These are phyloP conservation scores for Triplophysa bombifrons DNA, from an alignment of 2,797 vertebrate genomes.

Conservation along the genomic window DNA sequence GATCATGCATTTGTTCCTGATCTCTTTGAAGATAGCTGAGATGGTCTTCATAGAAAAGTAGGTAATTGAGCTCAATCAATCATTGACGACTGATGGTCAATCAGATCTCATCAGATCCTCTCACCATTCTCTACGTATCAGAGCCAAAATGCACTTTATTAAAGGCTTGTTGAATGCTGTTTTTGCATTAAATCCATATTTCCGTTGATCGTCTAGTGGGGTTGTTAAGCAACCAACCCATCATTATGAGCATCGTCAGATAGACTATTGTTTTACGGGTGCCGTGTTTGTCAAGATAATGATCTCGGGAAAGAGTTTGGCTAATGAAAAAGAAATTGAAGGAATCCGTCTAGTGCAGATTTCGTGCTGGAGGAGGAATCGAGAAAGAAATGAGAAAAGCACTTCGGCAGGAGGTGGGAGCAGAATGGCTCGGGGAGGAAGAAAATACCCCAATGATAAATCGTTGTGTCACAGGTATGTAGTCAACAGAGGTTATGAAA, in stretches of 20 bases:
- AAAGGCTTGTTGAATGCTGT: background rate
- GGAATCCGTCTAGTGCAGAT: conserved; percentile 41
- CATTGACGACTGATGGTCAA: background rate
- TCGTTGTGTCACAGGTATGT: background rate
- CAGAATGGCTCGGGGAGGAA: background rate
- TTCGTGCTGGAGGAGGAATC: conserved; percentile 34
- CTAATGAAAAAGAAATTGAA: conserved; percentile 55
- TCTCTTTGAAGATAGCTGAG: conserved; percentile 2
- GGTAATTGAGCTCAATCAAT: conserved; percentile 31
- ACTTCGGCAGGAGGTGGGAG: conserved; percentile 9
- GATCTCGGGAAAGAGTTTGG: conserved; percentile 28
- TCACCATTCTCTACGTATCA: background rate
- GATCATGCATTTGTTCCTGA: background rate
- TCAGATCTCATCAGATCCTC: conserved; percentile 7
- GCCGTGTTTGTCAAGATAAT: conserved; percentile 44
- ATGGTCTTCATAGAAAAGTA: conserved; percentile 16
- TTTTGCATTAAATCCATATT: conserved; percentile 2
- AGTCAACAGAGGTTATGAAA: background rate
- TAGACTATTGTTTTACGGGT: conserved; percentile 29
- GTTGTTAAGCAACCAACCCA: background rate
- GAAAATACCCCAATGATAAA: conserved; percentile 14
- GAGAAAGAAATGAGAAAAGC: conserved; percentile 36
- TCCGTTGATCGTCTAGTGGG: conserved; percentile 3
- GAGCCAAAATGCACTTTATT: background rate
- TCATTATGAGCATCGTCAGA: conserved; percentile 32